Evolutionary conservation across 1,140 invertebrate species (phyloP).

Genomic region (Ectropis grisescens): DNA sequence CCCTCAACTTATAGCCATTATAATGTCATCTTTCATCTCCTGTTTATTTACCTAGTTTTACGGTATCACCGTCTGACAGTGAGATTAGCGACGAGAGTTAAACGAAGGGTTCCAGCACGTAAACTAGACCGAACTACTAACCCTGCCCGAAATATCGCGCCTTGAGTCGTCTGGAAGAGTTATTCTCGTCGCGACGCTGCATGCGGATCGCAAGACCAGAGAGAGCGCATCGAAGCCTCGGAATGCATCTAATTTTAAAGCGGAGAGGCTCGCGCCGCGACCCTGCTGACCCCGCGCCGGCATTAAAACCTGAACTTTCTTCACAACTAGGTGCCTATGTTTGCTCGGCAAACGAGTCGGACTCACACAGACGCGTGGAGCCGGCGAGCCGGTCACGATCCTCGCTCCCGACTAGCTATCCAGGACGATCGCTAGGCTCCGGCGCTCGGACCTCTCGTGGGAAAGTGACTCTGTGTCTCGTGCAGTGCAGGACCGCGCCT

Average conservation of each 20-base stretch:
- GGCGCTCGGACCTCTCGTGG: constrained; percentile 34
- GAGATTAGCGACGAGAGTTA: constrained; percentile 17
- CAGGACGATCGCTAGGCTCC: constrained; percentile 50
- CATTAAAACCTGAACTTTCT: constrained; percentile 68
- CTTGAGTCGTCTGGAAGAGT: constrained; percentile 40
- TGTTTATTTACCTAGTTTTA: constrained; percentile 17
- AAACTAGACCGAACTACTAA: constrained; percentile 54
- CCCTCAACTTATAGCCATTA: constrained; percentile 11
- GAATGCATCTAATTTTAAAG: constrained; percentile 69
- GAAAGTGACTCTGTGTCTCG: constrained; percentile 47
- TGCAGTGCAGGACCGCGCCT: not conserved
- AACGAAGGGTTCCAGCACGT: constrained; percentile 19
- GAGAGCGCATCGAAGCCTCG: constrained; percentile 48
- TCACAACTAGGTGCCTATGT: constrained; percentile 63
- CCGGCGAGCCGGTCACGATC: constrained; percentile 52
- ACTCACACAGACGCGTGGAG: constrained; percentile 45
- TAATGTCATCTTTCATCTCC: constrained; percentile 1
- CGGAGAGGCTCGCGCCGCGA: constrained; percentile 64
- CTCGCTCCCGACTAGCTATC: constrained; percentile 44
- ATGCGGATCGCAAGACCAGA: constrained; percentile 37
- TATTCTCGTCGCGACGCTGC: constrained; percentile 41
- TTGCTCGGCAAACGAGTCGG: constrained; percentile 57
- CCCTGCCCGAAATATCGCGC: constrained; percentile 54
- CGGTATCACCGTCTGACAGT: constrained; percentile 6
- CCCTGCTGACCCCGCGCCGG: constrained; percentile 58